A percentile compares a stretch with the other conserved stretches of the same genome.
Evolutionary conservation across 2,113 vertebrate species (phyloP).

Genomic region (Cololabis saira): DNA sequence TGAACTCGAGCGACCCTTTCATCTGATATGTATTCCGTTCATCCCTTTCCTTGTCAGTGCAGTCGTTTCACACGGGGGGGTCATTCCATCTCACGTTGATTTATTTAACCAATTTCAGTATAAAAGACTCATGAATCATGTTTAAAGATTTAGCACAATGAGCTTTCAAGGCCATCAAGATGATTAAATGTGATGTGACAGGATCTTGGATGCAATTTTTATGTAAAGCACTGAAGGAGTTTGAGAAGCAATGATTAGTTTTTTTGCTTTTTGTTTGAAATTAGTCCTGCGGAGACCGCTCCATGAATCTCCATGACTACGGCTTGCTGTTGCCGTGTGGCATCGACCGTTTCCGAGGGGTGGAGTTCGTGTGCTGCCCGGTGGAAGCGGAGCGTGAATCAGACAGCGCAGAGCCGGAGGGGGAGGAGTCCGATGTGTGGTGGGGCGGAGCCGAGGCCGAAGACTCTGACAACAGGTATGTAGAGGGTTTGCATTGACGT

Average conservation of each 20-base stretch:
- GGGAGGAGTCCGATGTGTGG: conserved; percentile 96
- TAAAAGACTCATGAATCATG: neutral
- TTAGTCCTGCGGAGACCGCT: conserved; percentile 93
- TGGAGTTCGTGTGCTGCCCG: conserved; percentile 97
- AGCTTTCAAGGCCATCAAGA: neutral
- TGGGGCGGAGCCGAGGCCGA: conserved; percentile 95
- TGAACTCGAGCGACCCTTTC: neutral
- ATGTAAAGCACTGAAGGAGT: neutral
- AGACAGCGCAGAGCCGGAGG: conserved; percentile 88
- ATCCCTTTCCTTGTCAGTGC: neutral
- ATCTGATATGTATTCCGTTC: neutral
- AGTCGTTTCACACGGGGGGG: neutral
- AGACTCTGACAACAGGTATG: conserved; percentile 90
- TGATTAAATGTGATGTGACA: neutral
- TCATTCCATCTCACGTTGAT: neutral
- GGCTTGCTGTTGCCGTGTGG: conserved; percentile 97
- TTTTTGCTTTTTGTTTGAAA: conserved; percentile 9
- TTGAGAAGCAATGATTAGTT: neutral
- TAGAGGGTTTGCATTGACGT: too few relatives aligned
- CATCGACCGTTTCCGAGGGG: conserved; percentile 94
- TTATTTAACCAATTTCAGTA: neutral
- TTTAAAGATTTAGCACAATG: neutral
- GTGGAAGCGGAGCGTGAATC: conserved; percentile 85
- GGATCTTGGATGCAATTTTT: conserved; percentile 4
- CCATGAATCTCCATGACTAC: conserved; percentile 96